Evolutionary conservation across 2,113 vertebrate genomes (phyloP).

Genomic region (Thalassarche chlororhynchos): DNA sequence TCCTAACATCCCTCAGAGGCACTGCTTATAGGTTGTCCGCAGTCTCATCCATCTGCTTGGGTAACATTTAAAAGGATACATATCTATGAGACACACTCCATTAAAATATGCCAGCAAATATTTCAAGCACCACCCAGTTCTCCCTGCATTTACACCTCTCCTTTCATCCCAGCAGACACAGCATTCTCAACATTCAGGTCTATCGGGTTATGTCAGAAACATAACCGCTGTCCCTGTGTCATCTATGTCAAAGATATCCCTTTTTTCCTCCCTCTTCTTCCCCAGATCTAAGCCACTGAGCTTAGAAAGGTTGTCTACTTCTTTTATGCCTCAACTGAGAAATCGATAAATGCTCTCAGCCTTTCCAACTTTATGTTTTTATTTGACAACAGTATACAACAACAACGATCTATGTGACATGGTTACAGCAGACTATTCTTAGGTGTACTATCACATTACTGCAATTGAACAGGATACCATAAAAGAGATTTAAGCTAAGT

Average conservation of each 20-base stretch:
- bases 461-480: constrained; percentile 7
- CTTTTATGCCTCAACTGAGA: constrained; percentile 24
- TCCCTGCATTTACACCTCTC: background rate
- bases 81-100: background rate
- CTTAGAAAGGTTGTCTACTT: background rate
- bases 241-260: background rate
- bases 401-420: background rate
- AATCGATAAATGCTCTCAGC: constrained; percentile 32
- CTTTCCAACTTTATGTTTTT: constrained; percentile 19
- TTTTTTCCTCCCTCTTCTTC: background rate
- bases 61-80: background rate
- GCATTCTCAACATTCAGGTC: background rate
- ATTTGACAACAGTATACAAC: constrained; percentile 38
- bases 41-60: background rate
- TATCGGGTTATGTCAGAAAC: background rate
- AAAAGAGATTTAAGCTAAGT: constrained; percentile 47
- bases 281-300: background rate
- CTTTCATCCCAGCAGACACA: background rate
- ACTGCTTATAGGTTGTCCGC: background rate
- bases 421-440: background rate
- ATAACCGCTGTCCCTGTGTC: background rate
- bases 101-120: background rate
- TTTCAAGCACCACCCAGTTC: background rate
- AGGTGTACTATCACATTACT: background rate
- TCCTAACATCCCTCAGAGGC: background rate